A percentile compares a stretch with the other conserved stretches of the same genome.
These are phyloP conservation scores for Bicyclus anynana DNA, from an alignment of 1,140 invertebrate genomes.

Conservation along the genomic window DNA sequence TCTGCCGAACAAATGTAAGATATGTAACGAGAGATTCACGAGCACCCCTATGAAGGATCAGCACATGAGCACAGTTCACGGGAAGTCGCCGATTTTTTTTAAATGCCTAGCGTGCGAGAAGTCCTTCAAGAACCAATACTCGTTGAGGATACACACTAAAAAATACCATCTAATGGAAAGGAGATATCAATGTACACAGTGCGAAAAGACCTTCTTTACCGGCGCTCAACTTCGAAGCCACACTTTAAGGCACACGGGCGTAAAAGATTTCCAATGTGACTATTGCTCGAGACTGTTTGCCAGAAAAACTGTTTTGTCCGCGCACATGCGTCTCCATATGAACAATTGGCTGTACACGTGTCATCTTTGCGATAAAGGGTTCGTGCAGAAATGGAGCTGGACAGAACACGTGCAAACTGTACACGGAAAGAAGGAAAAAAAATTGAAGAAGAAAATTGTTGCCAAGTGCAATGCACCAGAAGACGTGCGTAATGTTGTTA, in stretches of 20 bases:
- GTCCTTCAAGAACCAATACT: background rate
- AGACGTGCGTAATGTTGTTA: conserved; percentile 34
- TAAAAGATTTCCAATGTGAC: conserved; percentile 41
- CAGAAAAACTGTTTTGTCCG: conserved; percentile 21
- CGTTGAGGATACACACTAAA: background rate
- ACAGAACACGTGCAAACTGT: conserved; percentile 32
- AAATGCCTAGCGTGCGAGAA: background rate
- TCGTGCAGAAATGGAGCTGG: conserved; percentile 39
- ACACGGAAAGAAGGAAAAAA: conserved; percentile 20
- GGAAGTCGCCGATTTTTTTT: conserved; percentile 27
- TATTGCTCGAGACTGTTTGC: conserved; percentile 23
- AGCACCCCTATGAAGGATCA: conserved; percentile 20
- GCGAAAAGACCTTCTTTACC: conserved; percentile 55
- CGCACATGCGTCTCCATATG: conserved; percentile 26
- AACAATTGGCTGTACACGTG: conserved; percentile 46
- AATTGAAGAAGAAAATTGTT: too few species aligned
- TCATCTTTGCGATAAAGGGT: conserved; percentile 37
- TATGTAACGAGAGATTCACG: conserved; percentile 22
- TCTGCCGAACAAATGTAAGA: conserved; percentile 16
- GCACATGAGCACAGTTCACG: conserved; percentile 33
- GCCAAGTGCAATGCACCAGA: background rate
- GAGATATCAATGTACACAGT: conserved; percentile 16
- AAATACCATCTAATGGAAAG: background rate
- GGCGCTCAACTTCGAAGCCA: conserved; percentile 63
- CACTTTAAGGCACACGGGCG: conserved; percentile 62